A percentile compares a stretch with the other conserved stretches of the same genome.
These are phyloP conservation scores for Nipponacmea schrenckii DNA, from an alignment of 2,888 invertebrate genomes.

Conservation along the genomic window DNA sequence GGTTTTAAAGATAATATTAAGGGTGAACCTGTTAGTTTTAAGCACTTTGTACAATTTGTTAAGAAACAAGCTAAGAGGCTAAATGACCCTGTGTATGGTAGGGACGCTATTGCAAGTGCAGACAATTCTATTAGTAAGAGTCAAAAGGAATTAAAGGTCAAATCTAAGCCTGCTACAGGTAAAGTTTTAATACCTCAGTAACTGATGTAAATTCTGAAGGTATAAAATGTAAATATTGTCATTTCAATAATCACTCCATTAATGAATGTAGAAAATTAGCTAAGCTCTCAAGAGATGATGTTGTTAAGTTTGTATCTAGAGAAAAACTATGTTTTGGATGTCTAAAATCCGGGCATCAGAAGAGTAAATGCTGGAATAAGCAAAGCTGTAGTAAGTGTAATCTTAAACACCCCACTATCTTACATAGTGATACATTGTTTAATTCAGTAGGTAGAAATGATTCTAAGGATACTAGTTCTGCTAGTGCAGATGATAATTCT, in stretches of 20 bases:
- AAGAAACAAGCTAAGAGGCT: conserved; percentile 16
- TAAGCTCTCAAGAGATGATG: background rate
- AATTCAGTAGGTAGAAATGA: too few species aligned
- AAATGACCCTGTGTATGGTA: conserved; percentile 22
- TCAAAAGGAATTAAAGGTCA: background rate
- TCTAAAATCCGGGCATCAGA: conserved; percentile 9
- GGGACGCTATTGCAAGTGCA: conserved; percentile 12
- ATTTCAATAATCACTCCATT: too few species aligned
- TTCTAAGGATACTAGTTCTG: too few species aligned
- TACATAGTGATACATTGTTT: background rate
- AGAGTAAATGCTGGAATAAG: conserved; percentile 6
- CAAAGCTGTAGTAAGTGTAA: conserved; percentile 12
- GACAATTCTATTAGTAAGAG: background rate
- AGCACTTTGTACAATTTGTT: conserved; percentile 16
- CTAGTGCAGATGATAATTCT: too few species aligned
- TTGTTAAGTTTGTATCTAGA: background rate
- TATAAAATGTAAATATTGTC: too few species aligned
- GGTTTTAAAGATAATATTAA: background rate
- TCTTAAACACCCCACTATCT: conserved; percentile 12
- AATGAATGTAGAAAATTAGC: too few species aligned
- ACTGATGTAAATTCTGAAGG: too few species aligned
- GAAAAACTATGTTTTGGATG: conserved; percentile 17
- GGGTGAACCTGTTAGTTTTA: conserved; percentile 10
- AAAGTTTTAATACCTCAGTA: background rate
- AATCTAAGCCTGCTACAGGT: conserved; percentile 6